Base-by-base conservation (phyloP, 1,140 invertebrate genomes). In the Cydia strobilella region DNA sequence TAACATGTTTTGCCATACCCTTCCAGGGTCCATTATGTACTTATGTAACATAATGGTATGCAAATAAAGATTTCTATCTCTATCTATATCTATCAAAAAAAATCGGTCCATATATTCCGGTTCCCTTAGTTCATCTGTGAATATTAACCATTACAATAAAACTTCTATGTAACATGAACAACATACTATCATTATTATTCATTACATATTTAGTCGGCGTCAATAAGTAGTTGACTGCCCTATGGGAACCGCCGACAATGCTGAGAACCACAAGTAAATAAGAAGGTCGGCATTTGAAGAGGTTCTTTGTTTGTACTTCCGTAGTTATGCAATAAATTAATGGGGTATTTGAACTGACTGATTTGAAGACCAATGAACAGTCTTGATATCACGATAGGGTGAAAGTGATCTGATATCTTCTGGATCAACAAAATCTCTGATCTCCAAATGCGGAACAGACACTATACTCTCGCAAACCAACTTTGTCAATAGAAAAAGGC, bases 221-320 rank as follows among this genome's bases (percentile, higher is more conserved):
- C 54, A 59, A 20, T 20, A n/a, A n/a, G n/a, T n/a, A 59, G 48
- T 51, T 35, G 65, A 35, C 63, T 31, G 65, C 65, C 27, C 65
- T 69, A 39, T 69, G 65, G 65, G 65, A 69, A 69, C 65, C 31
- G 6, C 27, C 10, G 27, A 69, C 65, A 69, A 69, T 69, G 65
- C 9, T 69, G 65, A 35, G 65, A 69, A 69, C 27, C 12, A 7
- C 31, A 18, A 10, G 15, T 18, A 35, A 69, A 42, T 65, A 65
- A 69, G 65, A 69, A 69, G 65, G 65, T 42, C 65, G 27, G 31
- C 15, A 35, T 18, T 31, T 35, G n/a, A 18, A 35, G 27, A 35
- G 31, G 65, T 31, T 35, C 27, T 59, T 35, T 35, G 25, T 59
- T 35, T 35, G 25, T 69, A 35, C 65, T 69, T 69, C 65, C 65